These are phyloP conservation scores for Periplaneta americana DNA, from an alignment of 1,140 invertebrate species.

Conservation along the genomic window DNA sequence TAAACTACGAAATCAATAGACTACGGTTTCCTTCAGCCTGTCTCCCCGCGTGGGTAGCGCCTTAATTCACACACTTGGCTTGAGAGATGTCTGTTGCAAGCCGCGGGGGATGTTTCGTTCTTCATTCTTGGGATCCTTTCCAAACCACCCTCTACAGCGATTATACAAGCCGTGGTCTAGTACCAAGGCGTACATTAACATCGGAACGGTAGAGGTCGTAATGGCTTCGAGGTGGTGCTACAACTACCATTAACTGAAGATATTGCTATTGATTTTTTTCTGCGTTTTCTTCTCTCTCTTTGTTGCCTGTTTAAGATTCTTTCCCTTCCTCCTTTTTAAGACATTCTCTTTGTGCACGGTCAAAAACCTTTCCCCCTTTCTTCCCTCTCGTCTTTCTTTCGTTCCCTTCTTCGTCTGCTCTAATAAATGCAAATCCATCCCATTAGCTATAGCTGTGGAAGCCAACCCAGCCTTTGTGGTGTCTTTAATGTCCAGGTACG, in stretches of 20 bases:
- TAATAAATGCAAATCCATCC: neutral
- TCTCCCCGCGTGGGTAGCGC: too few relatives aligned
- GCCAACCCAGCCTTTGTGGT: too few relatives aligned
- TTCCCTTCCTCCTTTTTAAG: neutral
- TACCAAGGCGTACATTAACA: neutral
- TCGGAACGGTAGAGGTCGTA: neutral
- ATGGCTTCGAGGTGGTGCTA: neutral
- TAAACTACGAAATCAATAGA: too few relatives aligned
- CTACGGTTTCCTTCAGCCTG: too few relatives aligned
- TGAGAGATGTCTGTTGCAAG: too few relatives aligned
- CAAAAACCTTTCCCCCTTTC: neutral
- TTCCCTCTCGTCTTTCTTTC: neutral
- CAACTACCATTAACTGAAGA: neutral
- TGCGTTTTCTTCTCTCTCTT: neutral
- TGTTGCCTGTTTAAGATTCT: neutral
- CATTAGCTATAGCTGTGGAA: too few relatives aligned
- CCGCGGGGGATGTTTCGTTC: too few relatives aligned
- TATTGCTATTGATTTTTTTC: neutral
- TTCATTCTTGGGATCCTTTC: too few relatives aligned
- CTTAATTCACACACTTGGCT: too few relatives aligned
- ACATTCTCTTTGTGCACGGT: neutral
- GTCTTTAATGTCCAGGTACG: neutral
- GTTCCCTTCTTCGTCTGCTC: neutral
- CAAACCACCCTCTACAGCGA: neutral
- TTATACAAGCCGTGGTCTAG: too few relatives aligned